Base-by-base conservation (phyloP, 2,113 vertebrate species). In the Nannospalax galili region DNA sequence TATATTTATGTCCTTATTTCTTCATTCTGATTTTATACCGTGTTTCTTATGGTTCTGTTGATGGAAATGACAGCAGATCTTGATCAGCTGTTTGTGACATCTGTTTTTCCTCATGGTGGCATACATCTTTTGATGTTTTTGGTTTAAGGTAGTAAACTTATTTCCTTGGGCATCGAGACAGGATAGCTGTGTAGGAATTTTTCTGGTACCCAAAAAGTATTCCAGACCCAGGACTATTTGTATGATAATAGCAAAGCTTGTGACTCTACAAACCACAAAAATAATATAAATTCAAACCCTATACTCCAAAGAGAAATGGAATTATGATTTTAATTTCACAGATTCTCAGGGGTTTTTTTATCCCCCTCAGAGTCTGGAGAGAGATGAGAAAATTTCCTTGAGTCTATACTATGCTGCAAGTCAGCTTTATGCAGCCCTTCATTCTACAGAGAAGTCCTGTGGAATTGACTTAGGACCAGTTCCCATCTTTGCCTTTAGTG, bases 281-380 rank as follows among this genome's bases (percentile, higher is more conserved):
- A 37, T 73, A 72, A 88, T 89, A 81, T 88, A 88, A 80, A 92
- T 92, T 81, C 74, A 85, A 94, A 70, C 32, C 22, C 3, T 67
- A 84, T 0, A 64, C 48, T 17, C 52, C 11, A 88, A 91, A 90
- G 62, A 42, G 32, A 92, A 95, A 82, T 19, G 84, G 28, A 77
- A 35, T 93, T 93, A 70, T 92, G 10, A 42, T 78, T 94, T 96
- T 89, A 86, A 91, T 96, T 94, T 92, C 85, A 93, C 26, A 85
- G 67, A 78, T 84, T 85, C 77, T 88, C 92, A 7, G 22, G 92
- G 32, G 11, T 56, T 58, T 72, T 89, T 86, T 40, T 26, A 10
- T 84, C 3, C 12, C 22, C 72, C 8, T 9, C 19, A 69, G 58
- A 92, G 32, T 92, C 60, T 85, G 78, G 20, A 67, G 69, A 90